A percentile compares a stretch with the other conserved stretches of the same genome.
Evolutionary conservation across 2,888 invertebrate species (phyloP).

Genomic region (Melitaea athalia): DNA sequence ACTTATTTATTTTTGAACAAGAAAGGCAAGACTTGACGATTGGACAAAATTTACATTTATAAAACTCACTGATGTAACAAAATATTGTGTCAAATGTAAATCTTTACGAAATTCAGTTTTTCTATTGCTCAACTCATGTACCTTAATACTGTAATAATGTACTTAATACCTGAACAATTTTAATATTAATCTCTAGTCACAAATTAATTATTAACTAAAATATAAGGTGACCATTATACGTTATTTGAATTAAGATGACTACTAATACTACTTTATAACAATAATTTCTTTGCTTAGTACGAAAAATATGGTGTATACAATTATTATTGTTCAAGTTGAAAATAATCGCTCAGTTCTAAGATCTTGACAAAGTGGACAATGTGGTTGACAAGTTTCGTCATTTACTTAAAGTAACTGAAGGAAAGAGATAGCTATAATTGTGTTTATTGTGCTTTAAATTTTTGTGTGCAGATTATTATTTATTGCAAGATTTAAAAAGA

Average conservation of each 20-base stretch:
- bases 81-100: not conserved
- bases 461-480: too few species aligned
- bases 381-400: too few species aligned
- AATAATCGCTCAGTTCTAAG: too few species aligned
- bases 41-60: not conserved
- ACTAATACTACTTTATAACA: not conserved
- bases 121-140: conserved; percentile 46
- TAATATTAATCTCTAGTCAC: conserved; percentile 34
- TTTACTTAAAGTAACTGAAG: too few species aligned
- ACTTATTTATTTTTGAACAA: not conserved
- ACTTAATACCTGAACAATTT: conserved; percentile 12
- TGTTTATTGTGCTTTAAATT: too few species aligned
- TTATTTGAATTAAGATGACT: not conserved
- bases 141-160: conserved; percentile 29
- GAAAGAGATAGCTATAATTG: too few species aligned
- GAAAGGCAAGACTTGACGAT: not conserved
- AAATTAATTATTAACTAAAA: conserved; percentile 23
- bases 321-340: too few species aligned
- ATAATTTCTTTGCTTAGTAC: not conserved
- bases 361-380: too few species aligned
- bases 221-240: conserved; percentile 4
- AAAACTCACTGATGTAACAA: not conserved
- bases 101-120: conserved; percentile 40
- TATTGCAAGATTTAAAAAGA: too few species aligned
- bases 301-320: too few species aligned